phyloP scores from a whole-genome alignment of 64 coral and sea anemone genomes.

The Montipora sp. region DNA sequence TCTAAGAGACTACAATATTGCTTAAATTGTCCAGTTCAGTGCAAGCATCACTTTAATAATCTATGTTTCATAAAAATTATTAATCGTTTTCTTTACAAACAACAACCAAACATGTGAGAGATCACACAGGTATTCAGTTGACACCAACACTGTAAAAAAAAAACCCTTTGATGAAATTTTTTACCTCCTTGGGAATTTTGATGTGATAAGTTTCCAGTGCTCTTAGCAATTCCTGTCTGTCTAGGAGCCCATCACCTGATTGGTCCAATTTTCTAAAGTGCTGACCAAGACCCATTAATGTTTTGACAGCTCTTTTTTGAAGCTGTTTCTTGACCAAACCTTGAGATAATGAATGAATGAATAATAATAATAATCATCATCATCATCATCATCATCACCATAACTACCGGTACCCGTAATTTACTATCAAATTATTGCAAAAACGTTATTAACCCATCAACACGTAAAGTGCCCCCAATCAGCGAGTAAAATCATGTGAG shows the following conservation, averaged over 20 bases:
- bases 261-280: slow-evolving; percentile 86
- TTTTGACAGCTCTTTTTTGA: slow-evolving; percentile 78
- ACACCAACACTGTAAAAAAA: no score
- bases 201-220: slow-evolving; percentile 82
- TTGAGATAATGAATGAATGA: not conserved
- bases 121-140: no score
- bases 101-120: no score
- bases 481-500: no score
- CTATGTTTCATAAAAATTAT: no score
- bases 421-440: not conserved
- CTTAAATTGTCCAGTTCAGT: no score
- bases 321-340: slow-evolving; percentile 78
- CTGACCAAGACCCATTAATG: slow-evolving; percentile 92
- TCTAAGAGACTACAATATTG: no score
- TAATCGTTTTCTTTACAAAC: no score
- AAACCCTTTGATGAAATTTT: not conserved
- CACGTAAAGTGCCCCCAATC: no score
- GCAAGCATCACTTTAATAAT: no score
- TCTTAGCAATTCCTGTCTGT: slow-evolving; percentile 65
- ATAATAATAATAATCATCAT: not conserved
- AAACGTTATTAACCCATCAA: no score
- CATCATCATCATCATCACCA: not conserved
- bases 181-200: slow-evolving; percentile 78
- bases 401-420: no score
- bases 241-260: slow-evolving; percentile 86